Evolutionary conservation across 2,113 vertebrate genomes (phyloP).

Genomic region (Lichenostomus cassidix): DNA sequence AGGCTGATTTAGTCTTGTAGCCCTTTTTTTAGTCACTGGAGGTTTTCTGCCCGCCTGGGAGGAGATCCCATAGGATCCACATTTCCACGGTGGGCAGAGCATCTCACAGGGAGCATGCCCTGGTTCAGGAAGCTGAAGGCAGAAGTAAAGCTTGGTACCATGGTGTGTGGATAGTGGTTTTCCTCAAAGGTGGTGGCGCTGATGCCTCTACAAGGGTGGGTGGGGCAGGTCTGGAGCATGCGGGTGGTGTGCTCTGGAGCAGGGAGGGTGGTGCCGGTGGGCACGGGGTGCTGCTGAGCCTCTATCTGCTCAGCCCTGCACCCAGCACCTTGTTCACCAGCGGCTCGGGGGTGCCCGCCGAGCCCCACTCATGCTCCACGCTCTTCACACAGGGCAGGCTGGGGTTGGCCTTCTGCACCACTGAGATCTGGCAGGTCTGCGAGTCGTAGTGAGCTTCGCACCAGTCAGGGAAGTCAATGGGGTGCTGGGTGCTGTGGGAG

Average conservation of each 20-base stretch:
- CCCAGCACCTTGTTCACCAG: conserved; percentile 28
- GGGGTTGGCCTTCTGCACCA: conserved; percentile 86
- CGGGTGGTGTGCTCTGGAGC: not conserved
- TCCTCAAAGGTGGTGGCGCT: conserved; percentile 56
- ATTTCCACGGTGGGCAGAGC: rapidly evolving
- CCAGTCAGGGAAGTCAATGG: conserved; percentile 89
- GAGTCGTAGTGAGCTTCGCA: conserved; percentile 85
- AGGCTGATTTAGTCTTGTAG: not conserved
- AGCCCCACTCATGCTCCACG: conserved; percentile 74
- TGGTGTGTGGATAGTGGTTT: conserved; percentile 73
- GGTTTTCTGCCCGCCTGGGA: not conserved
- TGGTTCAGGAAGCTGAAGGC: not conserved
- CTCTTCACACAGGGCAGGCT: conserved; percentile 80
- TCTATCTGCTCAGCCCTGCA: not conserved
- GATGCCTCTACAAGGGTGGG: not conserved
- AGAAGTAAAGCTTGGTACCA: conserved; percentile 38
- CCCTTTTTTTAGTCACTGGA: not conserved
- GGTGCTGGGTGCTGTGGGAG: conserved; percentile 82
- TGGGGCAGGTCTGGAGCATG: conserved; percentile 14
- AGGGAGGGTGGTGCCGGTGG: not conserved
- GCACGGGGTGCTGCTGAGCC: rapidly evolving
- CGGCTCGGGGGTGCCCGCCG: conserved; percentile 46
- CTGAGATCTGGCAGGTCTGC: conserved; percentile 83
- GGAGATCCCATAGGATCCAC: not conserved
- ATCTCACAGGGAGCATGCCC: rapidly evolving